Evolutionary conservation across 2,888 invertebrate species (phyloP).

Genomic region (Epinotia brunnichana): DNA sequence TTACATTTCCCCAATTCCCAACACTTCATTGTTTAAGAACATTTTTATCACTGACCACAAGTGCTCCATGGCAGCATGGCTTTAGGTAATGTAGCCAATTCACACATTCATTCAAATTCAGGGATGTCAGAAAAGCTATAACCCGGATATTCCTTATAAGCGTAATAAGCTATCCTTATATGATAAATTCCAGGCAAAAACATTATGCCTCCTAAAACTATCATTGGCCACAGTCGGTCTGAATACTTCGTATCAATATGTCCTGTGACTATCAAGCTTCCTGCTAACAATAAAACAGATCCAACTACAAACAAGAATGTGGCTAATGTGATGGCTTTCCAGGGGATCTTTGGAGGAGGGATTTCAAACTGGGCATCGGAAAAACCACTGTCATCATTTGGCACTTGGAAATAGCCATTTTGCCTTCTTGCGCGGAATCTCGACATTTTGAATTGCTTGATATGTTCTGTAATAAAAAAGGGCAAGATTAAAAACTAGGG

Average conservation of each 20-base stretch:
- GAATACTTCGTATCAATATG: constrained; percentile 92
- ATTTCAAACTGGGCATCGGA: constrained; percentile 87
- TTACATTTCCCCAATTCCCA: not conserved
- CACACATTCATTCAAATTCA: constrained; percentile 86
- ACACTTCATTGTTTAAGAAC: not conserved
- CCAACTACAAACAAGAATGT: constrained; percentile 91
- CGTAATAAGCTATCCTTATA: constrained; percentile 93
- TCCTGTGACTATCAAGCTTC: constrained; percentile 91
- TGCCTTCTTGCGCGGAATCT: constrained; percentile 84
- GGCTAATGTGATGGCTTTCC: constrained; percentile 92
- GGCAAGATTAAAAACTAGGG: not conserved
- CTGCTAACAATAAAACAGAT: constrained; percentile 88
- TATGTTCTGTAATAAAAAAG: constrained; percentile 55
- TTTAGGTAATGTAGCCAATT: not conserved
- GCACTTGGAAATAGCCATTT: constrained; percentile 85
- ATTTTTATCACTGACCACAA: constrained; percentile 1
- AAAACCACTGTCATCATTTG: constrained; percentile 86
- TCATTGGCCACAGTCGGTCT: constrained; percentile 94
- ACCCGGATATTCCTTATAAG: constrained; percentile 91
- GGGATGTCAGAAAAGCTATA: constrained; percentile 95
- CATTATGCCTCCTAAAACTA: constrained; percentile 93
- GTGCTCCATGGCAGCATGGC: not conserved
- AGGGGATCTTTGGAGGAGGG: constrained; percentile 89
- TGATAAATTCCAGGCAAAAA: constrained; percentile 97
- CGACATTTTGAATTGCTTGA: constrained; percentile 80